A percentile compares a stretch with the other conserved stretches of the same genome.
Evolutionary conservation across 1,140 invertebrate species (phyloP).

Genomic region (Babylonia areolata): DNA sequence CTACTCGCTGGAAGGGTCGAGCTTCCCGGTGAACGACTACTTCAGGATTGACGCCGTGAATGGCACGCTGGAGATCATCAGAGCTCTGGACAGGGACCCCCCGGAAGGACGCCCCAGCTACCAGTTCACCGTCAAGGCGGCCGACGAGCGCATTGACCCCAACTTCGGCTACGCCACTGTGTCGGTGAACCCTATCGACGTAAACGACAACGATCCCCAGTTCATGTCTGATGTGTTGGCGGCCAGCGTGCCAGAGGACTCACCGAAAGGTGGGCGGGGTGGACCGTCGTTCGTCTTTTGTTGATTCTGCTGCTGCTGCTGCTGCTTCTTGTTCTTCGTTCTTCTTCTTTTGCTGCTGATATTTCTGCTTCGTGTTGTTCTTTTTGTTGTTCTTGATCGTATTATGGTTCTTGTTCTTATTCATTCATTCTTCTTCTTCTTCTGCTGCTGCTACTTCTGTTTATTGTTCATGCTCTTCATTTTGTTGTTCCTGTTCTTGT

Average conservation of each 20-base stretch:
- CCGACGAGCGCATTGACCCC: constrained; percentile 84
- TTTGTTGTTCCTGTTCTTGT: too few relatives aligned
- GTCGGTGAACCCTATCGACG: constrained; percentile 97
- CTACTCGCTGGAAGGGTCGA: constrained; percentile 97
- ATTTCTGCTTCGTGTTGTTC: too few relatives aligned
- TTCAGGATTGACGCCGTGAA: constrained; percentile 97
- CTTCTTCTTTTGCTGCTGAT: too few relatives aligned
- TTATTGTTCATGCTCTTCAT: too few relatives aligned
- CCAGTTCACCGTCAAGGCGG: constrained; percentile 98
- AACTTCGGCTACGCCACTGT: constrained; percentile 97
- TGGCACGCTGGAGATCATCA: constrained; percentile 73
- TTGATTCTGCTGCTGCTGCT: too few relatives aligned
- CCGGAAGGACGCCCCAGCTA: constrained; percentile 96
- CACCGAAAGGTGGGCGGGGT: constrained; percentile 60
- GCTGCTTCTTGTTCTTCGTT: too few relatives aligned
- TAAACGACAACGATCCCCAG: constrained; percentile 98
- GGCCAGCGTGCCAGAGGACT: constrained; percentile 68
- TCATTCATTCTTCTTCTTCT: too few relatives aligned
- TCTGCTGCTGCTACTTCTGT: too few relatives aligned
- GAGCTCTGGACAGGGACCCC: constrained; percentile 97
- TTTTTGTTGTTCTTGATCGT: too few relatives aligned
- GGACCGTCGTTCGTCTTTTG: too few relatives aligned
- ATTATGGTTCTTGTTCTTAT: too few relatives aligned
- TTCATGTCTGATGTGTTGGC: constrained; percentile 82
- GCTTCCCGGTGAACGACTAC: constrained; percentile 86